phyloP scores from a whole-genome alignment of 2,113 vertebrate genomes.

The Bombycilla garrulus region DNA sequence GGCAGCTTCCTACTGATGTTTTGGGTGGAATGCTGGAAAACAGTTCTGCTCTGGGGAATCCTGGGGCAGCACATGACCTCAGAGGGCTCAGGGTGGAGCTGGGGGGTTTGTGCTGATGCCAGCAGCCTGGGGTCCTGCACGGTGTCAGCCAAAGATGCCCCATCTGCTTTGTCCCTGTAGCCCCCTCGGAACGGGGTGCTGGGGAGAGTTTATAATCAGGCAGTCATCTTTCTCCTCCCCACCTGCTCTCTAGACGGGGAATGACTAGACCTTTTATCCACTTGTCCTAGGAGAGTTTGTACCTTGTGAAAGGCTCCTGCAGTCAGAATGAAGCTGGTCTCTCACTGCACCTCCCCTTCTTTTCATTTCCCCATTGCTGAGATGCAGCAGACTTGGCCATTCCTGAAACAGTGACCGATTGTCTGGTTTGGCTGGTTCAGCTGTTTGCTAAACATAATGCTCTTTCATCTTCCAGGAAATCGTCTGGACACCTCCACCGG shows the following conservation, averaged over 20 bases:
- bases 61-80: accelerated
- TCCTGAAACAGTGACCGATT: constrained; percentile 43
- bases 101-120: not conserved
- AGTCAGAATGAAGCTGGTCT: not conserved
- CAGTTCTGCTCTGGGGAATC: not conserved
- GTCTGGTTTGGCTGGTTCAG: constrained; percentile 59
- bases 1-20: not conserved
- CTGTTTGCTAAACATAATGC: constrained; percentile 62
- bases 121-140: not conserved
- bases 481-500: constrained; percentile 53
- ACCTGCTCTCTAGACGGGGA: not conserved
- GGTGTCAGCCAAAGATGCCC: not conserved
- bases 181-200: not conserved
- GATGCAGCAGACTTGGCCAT: not conserved
- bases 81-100: not conserved
- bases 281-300: not conserved
- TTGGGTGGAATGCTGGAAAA: not conserved
- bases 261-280: not conserved
- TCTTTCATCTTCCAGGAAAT: constrained; percentile 65
- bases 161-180: not conserved
- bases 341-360: not conserved
- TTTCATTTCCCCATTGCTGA: not conserved
- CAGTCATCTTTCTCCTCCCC: not conserved
- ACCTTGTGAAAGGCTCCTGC: constrained; percentile 1
- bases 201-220: not conserved